Evolutionary conservation across 2,113 vertebrate species (phyloP), one percentile per base, ranked within the genome.

Genomic region (Planiliza haematocheilus): DNA sequence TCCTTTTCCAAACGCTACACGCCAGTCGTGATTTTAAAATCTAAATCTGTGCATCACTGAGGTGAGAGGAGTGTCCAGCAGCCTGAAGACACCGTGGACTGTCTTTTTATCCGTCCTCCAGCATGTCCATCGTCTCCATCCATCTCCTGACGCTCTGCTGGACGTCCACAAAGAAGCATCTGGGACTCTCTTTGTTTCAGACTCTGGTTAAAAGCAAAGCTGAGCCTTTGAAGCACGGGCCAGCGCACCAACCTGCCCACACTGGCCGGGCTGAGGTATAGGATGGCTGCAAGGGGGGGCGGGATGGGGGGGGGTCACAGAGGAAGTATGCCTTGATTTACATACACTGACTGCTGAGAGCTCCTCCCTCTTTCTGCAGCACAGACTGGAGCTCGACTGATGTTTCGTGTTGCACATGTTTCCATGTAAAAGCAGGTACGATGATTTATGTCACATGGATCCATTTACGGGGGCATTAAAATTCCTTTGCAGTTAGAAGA

Each of bases 361-460:
- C 8, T 60, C 16, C 12, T 30, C 2, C 21, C 34, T 61, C 13
- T 43, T 16, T 48, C 59, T 70, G 38, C 18, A 17, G 41, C 18
- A 16, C 34, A 55, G 16, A 50, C 41, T 20, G 36, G 12, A 66
- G 16, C 7, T 30, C 36, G 11, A 51, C 17, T 36, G 43, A 51
- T 51, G 38, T 77, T 30, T 80, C 55, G 56, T 41, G n/a, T 38
- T 63, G 58, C 74, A 63, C 3, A 51, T 66, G 52, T 76, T 82
- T 53, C 21, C 0, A 16, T 55, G 56, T 37, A 39, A 30, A 45
- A 52, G 39, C 64, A n/a, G 13, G 34, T 45, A 14, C 38, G 46
- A 70, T 63, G 59, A 79, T 82, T 79, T 56, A 82, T 77, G 71
- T 82, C 81, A 74, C 68, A 71, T 84, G 83, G 77, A 70, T 84